Conservation (phyloP, 2,113 vertebrate genomes). For the Azemiops feae region DNA sequence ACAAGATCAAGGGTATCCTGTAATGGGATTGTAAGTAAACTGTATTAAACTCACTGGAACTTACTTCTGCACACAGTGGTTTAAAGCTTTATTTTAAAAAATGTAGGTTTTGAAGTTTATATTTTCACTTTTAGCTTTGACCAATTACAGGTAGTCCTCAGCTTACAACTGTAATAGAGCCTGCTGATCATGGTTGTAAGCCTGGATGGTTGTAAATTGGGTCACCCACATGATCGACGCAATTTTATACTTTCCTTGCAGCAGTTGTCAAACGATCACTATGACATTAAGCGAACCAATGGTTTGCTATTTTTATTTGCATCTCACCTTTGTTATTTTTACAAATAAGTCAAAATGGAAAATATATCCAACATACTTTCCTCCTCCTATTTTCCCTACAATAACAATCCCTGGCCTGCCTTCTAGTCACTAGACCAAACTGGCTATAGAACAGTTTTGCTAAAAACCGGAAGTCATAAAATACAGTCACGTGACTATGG, state of each 20-base stretch:
- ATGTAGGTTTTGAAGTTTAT: not conserved
- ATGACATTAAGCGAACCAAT: not conserved
- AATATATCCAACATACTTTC: not conserved
- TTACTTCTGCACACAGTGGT: not conserved
- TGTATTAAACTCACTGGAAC: not conserved
- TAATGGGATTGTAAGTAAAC: not conserved
- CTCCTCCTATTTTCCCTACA: not conserved
- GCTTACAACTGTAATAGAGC: not conserved
- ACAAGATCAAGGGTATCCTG: not conserved
- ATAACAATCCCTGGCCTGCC: not conserved
- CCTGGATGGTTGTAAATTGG: not conserved
- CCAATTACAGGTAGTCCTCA: not conserved
- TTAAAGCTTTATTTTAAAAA: not conserved
- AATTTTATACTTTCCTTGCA: not conserved
- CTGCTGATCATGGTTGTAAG: not conserved
- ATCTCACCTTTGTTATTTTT: not conserved
- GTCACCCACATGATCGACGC: not conserved
- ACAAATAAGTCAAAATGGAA: not conserved
- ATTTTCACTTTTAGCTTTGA: not conserved
- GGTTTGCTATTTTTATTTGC: not conserved
- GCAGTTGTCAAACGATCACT: not conserved
- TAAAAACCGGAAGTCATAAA: not conserved
- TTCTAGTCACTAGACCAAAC: not conserved
- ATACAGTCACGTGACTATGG: not conserved
- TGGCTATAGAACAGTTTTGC: not conserved